Base-by-base conservation (phyloP, 2,113 vertebrate genomes). In the Peromyscus leucopus region DNA sequence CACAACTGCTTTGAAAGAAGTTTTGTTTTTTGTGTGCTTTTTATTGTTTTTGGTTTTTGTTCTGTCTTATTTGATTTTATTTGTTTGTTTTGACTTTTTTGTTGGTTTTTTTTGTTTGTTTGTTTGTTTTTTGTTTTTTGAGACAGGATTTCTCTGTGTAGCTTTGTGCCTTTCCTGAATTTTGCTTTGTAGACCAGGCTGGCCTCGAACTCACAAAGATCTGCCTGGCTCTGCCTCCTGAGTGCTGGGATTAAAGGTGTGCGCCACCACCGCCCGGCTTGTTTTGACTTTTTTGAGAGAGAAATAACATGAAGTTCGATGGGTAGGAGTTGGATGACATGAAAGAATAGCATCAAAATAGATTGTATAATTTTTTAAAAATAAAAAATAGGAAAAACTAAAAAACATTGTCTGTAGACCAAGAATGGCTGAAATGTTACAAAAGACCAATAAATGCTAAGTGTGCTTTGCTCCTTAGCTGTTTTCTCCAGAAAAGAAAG, bases 351-450 rank as follows among this genome's bases (percentile, higher is more conserved):
- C 24, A 84, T 28, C 55, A 61, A 61, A 42, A 84, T 63, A 85
- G 2, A 65, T 28, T 87, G 39, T 65, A 46, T 19, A 65, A 9
- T 42, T 26, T 26, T 61, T 75, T n/a, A 63, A 63, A 24, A 85
- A 65, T 65, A 55, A 28, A 84, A 82, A 85, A 65, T 46, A 63
- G 7, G 16, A 26, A 84, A 63, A 31, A 85, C 24, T 65, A 16
- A 65, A 63, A 84, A 65, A 26, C 10, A 46, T 31, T 63, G 26
- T 42, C 59, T 55, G 15, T n/a, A 75, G 91, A 69, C 3, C 5
- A 93, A 93, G 42, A 63, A 88, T 90, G 33, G 22, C 63, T 39
- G 57, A 48, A 89, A 80, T n/a, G 39, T 85, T 95, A 93, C 72
- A 55, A 48, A 90, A 93, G 69, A 61, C 19, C 72, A 57, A 59